Evolutionary conservation across 2,113 vertebrate genomes (phyloP).

Genomic region (Dasypus novemcinctus): DNA sequence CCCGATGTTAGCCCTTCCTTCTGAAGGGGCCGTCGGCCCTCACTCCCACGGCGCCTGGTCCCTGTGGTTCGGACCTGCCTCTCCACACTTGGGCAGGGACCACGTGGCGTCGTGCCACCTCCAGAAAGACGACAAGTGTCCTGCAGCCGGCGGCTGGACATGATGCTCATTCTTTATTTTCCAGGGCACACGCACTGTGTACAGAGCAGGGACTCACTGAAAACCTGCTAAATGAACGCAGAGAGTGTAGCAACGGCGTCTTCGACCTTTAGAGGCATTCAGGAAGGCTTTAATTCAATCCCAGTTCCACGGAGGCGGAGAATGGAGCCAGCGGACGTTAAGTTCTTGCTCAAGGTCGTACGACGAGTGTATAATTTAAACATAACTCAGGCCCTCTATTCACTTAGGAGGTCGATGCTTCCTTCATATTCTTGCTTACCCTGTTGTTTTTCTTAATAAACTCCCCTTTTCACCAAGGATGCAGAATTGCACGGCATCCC

Average conservation of each 20-base stretch:
- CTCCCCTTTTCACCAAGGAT: not conserved
- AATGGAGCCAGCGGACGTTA: not conserved
- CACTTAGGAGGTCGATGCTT: slow-evolving; percentile 12
- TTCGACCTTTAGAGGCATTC: not conserved
- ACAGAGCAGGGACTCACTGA: not conserved
- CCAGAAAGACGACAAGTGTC: not conserved
- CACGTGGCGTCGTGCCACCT: not conserved
- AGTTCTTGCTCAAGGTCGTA: slow-evolving; percentile 25
- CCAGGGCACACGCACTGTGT: not conserved
- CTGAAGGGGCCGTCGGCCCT: not conserved
- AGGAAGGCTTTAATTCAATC: slow-evolving; percentile 23
- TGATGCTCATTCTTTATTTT: not conserved
- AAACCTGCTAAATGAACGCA: not conserved
- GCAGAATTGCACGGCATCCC: not conserved
- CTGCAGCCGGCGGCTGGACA: not conserved
- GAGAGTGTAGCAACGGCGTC: not conserved
- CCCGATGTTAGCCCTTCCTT: not conserved
- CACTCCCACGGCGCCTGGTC: not conserved
- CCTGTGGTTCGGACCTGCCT: not conserved
- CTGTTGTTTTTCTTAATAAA: slow-evolving; percentile 26
- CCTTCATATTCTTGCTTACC: not conserved
- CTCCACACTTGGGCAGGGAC: not conserved
- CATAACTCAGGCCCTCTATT: slow-evolving; percentile 26
- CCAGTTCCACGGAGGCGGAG: not conserved
- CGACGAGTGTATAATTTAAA: slow-evolving; percentile 41